Evolutionary conservation across 2,888 invertebrate genomes (phyloP).

Genomic region (Lamellibrachia columna): DNA sequence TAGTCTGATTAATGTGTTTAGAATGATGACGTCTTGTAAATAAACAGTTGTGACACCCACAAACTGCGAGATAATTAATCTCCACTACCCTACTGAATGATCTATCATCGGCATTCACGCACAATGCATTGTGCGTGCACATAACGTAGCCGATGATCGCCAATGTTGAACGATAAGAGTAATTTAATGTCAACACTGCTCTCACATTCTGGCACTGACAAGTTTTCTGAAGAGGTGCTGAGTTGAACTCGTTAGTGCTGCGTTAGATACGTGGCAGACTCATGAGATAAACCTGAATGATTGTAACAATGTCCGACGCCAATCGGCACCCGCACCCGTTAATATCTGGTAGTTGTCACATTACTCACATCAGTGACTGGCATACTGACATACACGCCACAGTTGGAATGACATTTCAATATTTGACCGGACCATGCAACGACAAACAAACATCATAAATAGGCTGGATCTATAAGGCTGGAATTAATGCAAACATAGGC

Average conservation of each 20-base stretch:
- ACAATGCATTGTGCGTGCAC: not conserved
- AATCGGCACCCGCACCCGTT: not conserved
- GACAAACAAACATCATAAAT: no score
- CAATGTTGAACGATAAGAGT: not conserved
- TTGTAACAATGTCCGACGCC: not conserved
- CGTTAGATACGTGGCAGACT: not conserved
- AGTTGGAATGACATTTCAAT: no score
- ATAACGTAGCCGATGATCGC: not conserved
- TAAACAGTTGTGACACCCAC: not conserved
- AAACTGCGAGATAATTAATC: not conserved
- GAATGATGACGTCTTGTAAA: not conserved
- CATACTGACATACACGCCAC: not conserved
- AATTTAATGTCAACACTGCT: not conserved
- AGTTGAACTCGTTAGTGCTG: not conserved
- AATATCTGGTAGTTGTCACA: not conserved
- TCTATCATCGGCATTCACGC: not conserved
- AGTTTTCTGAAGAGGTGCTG: not conserved
- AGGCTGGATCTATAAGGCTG: no score
- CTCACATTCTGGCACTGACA: not conserved
- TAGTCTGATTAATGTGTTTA: not conserved
- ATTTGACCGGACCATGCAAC: no score
- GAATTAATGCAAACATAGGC: no score
- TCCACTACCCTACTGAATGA: not conserved
- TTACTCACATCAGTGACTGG: not conserved
- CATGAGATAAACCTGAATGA: not conserved